Evolutionary conservation across 2,888 invertebrate species (phyloP).

Genomic region (Lumbricus terrestris): DNA sequence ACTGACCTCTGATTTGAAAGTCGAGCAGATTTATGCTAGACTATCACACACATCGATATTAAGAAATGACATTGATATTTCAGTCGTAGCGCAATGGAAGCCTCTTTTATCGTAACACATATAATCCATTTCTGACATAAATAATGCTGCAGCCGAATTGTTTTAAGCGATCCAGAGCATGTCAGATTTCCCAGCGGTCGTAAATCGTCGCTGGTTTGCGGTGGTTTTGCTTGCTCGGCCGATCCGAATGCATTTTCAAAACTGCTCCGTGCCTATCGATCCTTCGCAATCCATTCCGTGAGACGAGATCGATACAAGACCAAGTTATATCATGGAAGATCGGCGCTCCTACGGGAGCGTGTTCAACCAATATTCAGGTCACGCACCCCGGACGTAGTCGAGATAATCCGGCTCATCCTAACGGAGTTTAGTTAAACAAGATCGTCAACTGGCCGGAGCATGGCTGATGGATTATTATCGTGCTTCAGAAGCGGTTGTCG

Average conservation of each 20-base stretch:
- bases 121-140: not conserved
- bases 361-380: not conserved
- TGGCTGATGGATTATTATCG: not conserved
- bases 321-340: constrained; percentile 3
- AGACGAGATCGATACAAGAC: constrained; percentile 3
- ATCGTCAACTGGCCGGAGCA: not conserved
- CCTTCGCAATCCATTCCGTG: not conserved
- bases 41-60: not conserved
- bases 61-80: not conserved
- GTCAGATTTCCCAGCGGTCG: not conserved
- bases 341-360: not conserved
- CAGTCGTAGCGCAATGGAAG: not conserved
- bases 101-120: not conserved
- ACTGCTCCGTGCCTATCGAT: not conserved
- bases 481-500: not conserved
- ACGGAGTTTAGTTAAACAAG: not conserved
- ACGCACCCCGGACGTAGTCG: not conserved
- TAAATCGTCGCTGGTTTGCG: not conserved
- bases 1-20: not conserved
- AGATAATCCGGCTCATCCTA: not conserved
- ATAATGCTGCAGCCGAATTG: not conserved
- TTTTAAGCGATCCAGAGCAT: not conserved
- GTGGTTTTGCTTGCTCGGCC: not conserved
- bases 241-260: not conserved
- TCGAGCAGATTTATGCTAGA: not conserved